phyloP scores from a whole-genome alignment of 2,888 invertebrate genomes.

The Parasteatoda lunata region DNA sequence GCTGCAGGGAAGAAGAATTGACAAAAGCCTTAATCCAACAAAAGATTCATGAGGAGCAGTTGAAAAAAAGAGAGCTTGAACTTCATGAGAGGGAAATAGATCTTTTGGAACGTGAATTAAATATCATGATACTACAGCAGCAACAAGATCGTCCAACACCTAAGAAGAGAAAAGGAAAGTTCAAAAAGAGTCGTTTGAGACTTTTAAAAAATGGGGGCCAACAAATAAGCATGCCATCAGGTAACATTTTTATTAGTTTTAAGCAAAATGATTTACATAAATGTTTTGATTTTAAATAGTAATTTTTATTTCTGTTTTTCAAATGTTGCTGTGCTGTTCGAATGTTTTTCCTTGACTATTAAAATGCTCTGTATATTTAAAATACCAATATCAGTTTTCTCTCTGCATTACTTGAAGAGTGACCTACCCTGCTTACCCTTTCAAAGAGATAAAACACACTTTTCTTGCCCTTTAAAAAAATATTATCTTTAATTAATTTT shows the following conservation, averaged over 20 bases:
- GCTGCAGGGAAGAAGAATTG: conserved; percentile 94
- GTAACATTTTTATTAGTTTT: conserved; percentile 8
- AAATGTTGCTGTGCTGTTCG: no score
- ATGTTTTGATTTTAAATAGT: no score
- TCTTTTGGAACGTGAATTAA: conserved; percentile 89
- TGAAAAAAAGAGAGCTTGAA: conserved; percentile 86
- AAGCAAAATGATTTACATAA: no score
- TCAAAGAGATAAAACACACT: no score
- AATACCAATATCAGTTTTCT: no score
- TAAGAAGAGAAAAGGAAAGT: conserved; percentile 91
- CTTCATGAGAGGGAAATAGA: conserved; percentile 92
- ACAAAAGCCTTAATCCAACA: conserved; percentile 90
- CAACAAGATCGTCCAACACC: conserved; percentile 81
- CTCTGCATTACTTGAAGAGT: no score
- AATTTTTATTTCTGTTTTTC: no score
- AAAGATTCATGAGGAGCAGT: conserved; percentile 87
- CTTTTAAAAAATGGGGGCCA: conserved; percentile 77
- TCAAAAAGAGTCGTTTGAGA: conserved; percentile 84
- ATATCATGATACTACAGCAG: conserved; percentile 89
- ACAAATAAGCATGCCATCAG: conserved; percentile 69
- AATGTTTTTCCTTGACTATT: no score
- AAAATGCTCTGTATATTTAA: no score
- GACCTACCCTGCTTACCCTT: no score
- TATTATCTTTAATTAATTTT: no score
- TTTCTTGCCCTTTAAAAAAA: no score